These are phyloP conservation scores for Ischnura elegans DNA, from an alignment of 2,888 invertebrate species.

Conservation along the genomic window DNA sequence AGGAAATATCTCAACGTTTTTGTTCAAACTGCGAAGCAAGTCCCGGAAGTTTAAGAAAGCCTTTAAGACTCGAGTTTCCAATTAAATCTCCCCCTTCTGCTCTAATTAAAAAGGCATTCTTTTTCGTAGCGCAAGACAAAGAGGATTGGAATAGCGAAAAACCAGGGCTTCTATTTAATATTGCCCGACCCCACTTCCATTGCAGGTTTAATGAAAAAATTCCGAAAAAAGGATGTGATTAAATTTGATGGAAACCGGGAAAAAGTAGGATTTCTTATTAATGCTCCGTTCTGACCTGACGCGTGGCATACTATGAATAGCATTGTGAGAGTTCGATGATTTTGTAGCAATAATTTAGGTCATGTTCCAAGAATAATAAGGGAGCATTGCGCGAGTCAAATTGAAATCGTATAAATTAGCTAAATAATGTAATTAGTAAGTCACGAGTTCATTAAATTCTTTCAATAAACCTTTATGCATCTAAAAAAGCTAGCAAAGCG, in stretches of 20 bases:
- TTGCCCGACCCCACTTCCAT: not conserved
- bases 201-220: slow-evolving; percentile 25
- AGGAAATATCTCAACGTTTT: not conserved
- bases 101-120: slow-evolving; percentile 51
- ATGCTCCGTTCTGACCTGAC: not conserved
- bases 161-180: slow-evolving; percentile 25
- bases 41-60: slow-evolving; percentile 4
- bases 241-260: not conserved
- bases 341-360: too few species aligned
- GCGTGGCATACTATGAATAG: too few species aligned
- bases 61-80: slow-evolving; percentile 15
- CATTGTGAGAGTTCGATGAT: too few species aligned
- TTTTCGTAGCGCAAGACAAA: not conserved
- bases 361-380: too few species aligned
- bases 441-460: too few species aligned
- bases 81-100: slow-evolving; percentile 25
- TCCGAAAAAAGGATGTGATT: slow-evolving; percentile 33
- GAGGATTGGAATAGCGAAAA: not conserved
- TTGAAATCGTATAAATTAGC: too few species aligned
- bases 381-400: too few species aligned
- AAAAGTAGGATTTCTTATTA: not conserved
- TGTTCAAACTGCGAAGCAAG: not conserved
- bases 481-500: too few species aligned
- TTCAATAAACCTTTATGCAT: too few species aligned
- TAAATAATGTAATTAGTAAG: too few species aligned